Conservation (phyloP, 1,140 invertebrate species). For the Pseudomyrmex sp. region DNA sequence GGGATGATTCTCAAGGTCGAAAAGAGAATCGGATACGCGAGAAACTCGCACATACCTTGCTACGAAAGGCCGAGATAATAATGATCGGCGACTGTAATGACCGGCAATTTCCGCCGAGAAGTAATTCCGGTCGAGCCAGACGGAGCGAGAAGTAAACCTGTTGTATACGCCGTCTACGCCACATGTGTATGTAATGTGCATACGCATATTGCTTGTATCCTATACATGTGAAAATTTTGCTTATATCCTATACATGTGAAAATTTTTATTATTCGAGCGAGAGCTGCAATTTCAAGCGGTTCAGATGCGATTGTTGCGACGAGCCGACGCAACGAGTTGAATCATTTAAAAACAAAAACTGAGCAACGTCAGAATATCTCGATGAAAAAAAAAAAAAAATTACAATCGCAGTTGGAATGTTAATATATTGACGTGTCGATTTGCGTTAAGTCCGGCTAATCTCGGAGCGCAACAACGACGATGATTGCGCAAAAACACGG, state of each 20-base stretch:
- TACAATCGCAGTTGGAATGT: no score
- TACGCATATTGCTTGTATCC: neutral
- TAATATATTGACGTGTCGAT: no score
- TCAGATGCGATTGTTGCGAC: neutral
- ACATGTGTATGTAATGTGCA: neutral
- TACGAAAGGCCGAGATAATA: slow-evolving; percentile 69
- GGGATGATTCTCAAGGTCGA: slow-evolving; percentile 68
- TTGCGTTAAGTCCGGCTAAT: neutral
- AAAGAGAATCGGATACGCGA: slow-evolving; percentile 59
- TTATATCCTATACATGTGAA: neutral
- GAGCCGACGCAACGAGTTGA: neutral
- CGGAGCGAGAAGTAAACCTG: neutral
- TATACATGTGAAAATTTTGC: slow-evolving; percentile 23
- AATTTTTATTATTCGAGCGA: slow-evolving; percentile 27
- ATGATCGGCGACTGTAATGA: slow-evolving; percentile 72
- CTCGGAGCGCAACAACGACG: neutral
- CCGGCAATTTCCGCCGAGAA: slow-evolving; percentile 69
- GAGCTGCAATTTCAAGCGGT: slow-evolving; percentile 5
- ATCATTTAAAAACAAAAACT: no score
- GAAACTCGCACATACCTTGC: slow-evolving; percentile 34
- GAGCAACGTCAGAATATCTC: neutral
- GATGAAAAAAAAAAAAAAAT: neutral
- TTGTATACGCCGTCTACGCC: no score
- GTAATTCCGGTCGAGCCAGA: slow-evolving; percentile 64
- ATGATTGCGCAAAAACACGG: neutral